Evolutionary conservation across 1,140 invertebrate species (phyloP).

Genomic region (Micrasema minimum): DNA sequence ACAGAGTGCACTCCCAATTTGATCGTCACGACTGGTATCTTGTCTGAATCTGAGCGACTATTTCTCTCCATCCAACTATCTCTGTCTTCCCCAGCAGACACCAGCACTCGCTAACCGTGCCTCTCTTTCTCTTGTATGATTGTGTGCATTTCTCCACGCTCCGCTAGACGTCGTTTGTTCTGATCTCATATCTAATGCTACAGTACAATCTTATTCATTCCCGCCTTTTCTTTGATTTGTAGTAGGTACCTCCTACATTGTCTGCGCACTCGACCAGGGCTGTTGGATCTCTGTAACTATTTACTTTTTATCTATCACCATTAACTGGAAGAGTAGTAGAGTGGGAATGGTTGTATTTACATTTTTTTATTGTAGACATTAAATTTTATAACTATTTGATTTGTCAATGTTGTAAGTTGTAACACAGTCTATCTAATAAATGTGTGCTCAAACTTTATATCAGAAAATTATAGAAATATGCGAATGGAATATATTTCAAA

Average conservation of each 20-base stretch:
- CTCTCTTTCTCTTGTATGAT: constrained; percentile 21
- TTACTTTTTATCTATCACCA: no score
- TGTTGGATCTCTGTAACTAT: no score
- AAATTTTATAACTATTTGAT: no score
- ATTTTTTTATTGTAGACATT: no score
- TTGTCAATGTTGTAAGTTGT: no score
- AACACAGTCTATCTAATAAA: no score
- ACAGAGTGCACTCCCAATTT: constrained; percentile 12
- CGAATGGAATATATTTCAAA: no score
- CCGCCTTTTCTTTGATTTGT: constrained; percentile 7
- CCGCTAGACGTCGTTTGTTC: constrained; percentile 6
- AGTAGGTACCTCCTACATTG: neutral
- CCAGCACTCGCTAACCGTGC: constrained; percentile 12
- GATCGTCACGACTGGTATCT: constrained; percentile 15
- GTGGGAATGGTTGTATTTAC: no score
- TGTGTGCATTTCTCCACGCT: constrained; percentile 32
- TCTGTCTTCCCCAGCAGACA: neutral
- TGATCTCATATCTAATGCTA: constrained; percentile 27
- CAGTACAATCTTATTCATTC: constrained; percentile 18
- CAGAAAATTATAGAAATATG: no score
- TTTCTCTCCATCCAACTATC: constrained; percentile 3
- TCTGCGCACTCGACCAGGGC: no score
- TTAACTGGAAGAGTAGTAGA: no score
- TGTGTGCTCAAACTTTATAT: no score
- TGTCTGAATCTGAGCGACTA: constrained; percentile 16